Evolutionary conservation across 2,888 invertebrate species (phyloP), one percentile per base, ranked within the genome.

Genomic region (Patella depressa): DNA sequence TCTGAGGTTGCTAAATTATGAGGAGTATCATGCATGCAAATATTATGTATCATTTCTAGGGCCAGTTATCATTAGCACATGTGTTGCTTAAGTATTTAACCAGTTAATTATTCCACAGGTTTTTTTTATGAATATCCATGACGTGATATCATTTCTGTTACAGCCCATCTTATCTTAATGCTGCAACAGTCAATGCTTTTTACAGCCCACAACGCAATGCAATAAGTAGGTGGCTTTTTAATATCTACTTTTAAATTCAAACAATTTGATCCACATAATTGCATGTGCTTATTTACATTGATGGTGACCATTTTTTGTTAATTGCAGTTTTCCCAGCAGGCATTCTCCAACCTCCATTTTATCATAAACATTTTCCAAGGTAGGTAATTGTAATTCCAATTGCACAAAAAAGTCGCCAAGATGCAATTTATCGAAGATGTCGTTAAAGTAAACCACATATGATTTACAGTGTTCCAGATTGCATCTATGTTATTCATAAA

Each of bases 141-240:
- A 45, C 7, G 0, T 45, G 45, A 45, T 45, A 9, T 45, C 9
- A 45, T 45, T 45, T 45, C 45, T 45, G 45, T 45, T 45, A 9
- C 45, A 45, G 45, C 9, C 45, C 45, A 45, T 7, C 9, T 45
- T 45, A 86, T 3, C 85, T 83, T 1, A 73, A 86, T 3, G 90
- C 91, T 1, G 88, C 90, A 5, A 86, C 96, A 15, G 97, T 97
- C 5, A 97, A 97, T 92, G 97, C 97, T 2, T 97, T 96, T 92
- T 97, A 97, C 92, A 96, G 95, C 92, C 96, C 97, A 0, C 96
- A 96, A 88, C 96, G 95, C 89, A 97, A 97, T 90, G 96, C 96
- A 90, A 97, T 97, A 80, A 96, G 96, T 96, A 92, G 92, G 92
- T 84, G 65, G 70, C 17, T 53, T 69, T 19, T 45, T 75, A n/a